Evolutionary conservation across 2,113 vertebrate genomes (phyloP).

Genomic region (Cebidichthys violaceus): DNA sequence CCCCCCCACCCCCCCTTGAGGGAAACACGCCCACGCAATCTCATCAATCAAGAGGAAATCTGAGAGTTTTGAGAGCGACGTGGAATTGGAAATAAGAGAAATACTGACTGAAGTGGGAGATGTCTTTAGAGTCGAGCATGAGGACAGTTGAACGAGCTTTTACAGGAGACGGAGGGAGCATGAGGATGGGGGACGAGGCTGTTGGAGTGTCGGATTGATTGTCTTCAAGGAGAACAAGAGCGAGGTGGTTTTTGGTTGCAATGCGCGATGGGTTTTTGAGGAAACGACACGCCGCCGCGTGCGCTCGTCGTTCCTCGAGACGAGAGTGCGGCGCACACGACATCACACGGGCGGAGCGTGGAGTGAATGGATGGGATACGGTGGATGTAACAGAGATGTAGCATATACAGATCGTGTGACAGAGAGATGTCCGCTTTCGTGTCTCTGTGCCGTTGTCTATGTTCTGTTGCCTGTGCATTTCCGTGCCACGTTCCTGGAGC

Average conservation of each 20-base stretch:
- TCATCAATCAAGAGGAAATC: conserved; percentile 57
- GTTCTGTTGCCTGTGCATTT: conserved; percentile 66
- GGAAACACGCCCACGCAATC: conserved; percentile 53
- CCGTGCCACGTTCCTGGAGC: conserved; percentile 60
- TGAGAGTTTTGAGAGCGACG: conserved; percentile 41
- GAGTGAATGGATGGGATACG: conserved; percentile 16
- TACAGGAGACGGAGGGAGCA: conserved; percentile 17
- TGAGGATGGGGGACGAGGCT: conserved; percentile 14
- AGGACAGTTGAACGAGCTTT: conserved; percentile 13
- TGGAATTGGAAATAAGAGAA: conserved; percentile 31
- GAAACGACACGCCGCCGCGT: conserved; percentile 29
- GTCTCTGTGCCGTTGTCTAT: conserved; percentile 69
- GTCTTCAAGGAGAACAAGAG: conserved; percentile 20
- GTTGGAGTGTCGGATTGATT: conserved; percentile 19
- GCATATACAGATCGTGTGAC: conserved; percentile 82
- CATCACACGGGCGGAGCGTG: conserved; percentile 39
- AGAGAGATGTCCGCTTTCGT: conserved; percentile 62
- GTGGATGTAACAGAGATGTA: conserved; percentile 81
- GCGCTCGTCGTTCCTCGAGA: conserved; percentile 45
- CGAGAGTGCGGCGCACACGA: conserved; percentile 25
- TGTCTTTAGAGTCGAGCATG: conserved; percentile 19
- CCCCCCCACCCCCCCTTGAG: conserved; percentile 2
- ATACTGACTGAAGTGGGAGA: conserved; percentile 40
- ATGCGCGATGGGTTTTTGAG: conserved; percentile 48
- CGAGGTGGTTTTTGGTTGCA: conserved; percentile 10